Evolutionary conservation across 2,797 vertebrate genomes (phyloP).

Genomic region (Poeciliopsis paucimaculata): DNA sequence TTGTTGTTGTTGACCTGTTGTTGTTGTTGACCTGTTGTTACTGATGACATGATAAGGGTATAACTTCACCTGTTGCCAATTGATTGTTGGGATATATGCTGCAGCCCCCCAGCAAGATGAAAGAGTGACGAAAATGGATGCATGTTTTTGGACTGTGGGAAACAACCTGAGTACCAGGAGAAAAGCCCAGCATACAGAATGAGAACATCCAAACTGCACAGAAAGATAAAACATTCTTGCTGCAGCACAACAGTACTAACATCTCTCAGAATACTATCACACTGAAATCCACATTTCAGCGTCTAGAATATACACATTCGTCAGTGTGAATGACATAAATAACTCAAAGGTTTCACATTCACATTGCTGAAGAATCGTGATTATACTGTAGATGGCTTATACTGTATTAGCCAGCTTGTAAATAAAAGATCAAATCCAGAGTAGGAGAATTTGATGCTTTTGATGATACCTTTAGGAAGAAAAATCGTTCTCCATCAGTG

Average conservation of each 20-base stretch:
- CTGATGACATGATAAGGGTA: neutral
- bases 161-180: neutral
- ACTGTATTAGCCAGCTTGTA: neutral
- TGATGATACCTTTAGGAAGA: conserved; percentile 8
- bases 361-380: conserved; percentile 17
- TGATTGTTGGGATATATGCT: neutral
- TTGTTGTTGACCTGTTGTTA: neutral
- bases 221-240: neutral
- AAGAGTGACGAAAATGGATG: neutral
- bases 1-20: neutral
- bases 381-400: conserved; percentile 1
- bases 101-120: neutral
- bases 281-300: conserved; percentile 21
- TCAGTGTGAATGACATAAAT: neutral
- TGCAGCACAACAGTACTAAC: neutral
- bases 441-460: conserved; percentile 13
- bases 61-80: neutral
- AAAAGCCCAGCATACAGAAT: neutral
- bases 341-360: conserved; percentile 10
- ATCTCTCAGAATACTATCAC: conserved; percentile 7
- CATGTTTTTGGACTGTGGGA: neutral
- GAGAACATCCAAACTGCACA: neutral
- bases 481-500: neutral
- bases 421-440: conserved; percentile 15
- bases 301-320: neutral